Evolutionary conservation across 1,140 invertebrate genomes (phyloP).

Genomic region (Asobara japonica): DNA sequence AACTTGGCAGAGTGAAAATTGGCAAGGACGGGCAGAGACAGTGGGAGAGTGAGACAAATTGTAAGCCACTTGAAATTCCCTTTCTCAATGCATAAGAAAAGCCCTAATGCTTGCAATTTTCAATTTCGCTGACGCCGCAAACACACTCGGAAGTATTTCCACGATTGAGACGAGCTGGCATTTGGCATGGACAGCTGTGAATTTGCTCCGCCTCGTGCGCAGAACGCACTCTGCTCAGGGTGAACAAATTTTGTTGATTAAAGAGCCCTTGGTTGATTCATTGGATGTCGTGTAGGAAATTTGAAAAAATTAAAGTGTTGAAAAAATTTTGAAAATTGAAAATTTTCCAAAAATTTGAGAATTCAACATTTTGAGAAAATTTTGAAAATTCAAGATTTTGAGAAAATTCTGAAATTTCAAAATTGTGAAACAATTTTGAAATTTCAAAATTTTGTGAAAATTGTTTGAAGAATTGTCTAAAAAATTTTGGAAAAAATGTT

Average conservation of each 20-base stretch:
- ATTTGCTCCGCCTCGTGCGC: constrained; percentile 23
- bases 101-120: constrained; percentile 45
- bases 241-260: too few species aligned
- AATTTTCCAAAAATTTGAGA: too few species aligned
- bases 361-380: too few species aligned
- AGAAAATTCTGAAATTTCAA: too few species aligned
- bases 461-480: too few species aligned
- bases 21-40: constrained; percentile 7
- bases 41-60: constrained; percentile 6
- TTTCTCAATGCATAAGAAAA: neutral
- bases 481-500: too few species aligned
- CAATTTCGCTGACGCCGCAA: constrained; percentile 49
- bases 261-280: too few species aligned
- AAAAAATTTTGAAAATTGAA: neutral
- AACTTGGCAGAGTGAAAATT: constrained; percentile 10
- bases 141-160: constrained; percentile 47
- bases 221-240: too few species aligned
- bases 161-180: constrained; percentile 45
- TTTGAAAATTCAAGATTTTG: too few species aligned
- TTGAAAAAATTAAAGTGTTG: neutral
- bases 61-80: neutral
- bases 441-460: too few species aligned
- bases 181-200: constrained; percentile 51
- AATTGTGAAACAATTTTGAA: too few species aligned
- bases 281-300: too few species aligned